A percentile compares a stretch with the other conserved stretches of the same genome.
These are phyloP conservation scores for Lutraria rhynchaena DNA, from an alignment of 1,140 invertebrate genomes.

Conservation along the genomic window DNA sequence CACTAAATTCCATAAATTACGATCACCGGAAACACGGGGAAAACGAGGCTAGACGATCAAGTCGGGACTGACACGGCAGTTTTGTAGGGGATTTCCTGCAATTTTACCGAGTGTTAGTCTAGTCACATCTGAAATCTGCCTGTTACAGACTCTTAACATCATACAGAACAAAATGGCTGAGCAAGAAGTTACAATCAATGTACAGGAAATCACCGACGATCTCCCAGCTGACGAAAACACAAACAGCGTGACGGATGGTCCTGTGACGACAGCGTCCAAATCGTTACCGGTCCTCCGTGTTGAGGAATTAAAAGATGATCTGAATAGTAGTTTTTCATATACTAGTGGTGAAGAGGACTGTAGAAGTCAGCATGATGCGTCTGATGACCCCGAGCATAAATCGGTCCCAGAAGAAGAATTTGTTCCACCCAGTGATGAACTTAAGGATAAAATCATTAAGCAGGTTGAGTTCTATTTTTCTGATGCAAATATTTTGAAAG, in stretches of 20 bases:
- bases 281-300: conserved; percentile 67
- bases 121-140: neutral
- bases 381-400: conserved; percentile 69
- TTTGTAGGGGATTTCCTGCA: conserved; percentile 67
- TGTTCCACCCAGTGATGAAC: conserved; percentile 76
- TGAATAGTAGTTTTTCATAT: conserved; percentile 64
- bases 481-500: conserved; percentile 96
- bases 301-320: conserved; percentile 73
- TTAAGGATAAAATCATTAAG: conserved; percentile 77
- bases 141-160: neutral
- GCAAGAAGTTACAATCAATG: conserved; percentile 55
- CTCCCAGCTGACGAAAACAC: conserved; percentile 59
- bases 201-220: conserved; percentile 67
- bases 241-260: conserved; percentile 60
- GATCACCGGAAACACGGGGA: no score
- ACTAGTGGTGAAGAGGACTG: conserved; percentile 75
- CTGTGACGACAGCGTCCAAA: conserved; percentile 42
- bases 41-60: no score
- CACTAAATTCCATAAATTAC: no score
- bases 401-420: conserved; percentile 67
- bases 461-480: conserved; percentile 92
- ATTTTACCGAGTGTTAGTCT: conserved; percentile 64
- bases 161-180: conserved; percentile 58
- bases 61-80: conserved; percentile 48
- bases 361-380: conserved; percentile 64